Base-by-base conservation (phyloP, 2,113 vertebrate genomes). In the Sclerurus mexicanus region DNA sequence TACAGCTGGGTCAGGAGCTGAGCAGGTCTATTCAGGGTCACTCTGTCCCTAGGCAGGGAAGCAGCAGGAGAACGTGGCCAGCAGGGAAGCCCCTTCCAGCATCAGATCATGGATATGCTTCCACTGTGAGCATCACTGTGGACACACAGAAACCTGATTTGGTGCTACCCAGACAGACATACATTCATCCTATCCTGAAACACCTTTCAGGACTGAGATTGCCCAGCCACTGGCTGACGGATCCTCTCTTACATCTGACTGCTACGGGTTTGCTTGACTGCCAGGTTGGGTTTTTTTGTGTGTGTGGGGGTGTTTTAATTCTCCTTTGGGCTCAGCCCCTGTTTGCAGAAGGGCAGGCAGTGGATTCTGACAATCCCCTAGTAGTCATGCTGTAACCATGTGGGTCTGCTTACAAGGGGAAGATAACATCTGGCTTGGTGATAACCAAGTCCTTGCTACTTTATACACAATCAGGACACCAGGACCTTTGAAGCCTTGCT, bases 161-260 rank as follows among this genome's bases (percentile, higher is more conserved):
- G 49, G 49, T 50, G 49, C 49, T 50, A 50, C 14, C 24, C 0
- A 1, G 78, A 67, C 37, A 46, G 19, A 42, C 5, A 7, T 2
- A 58, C 5, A 0, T 28, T 49, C 31, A 44, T 46, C 49, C 58
- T 66, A 5, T 20, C 49, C 73, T 39, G 44, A 79, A 69, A 75
- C 14, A 71, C 15, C 19, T 59, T 40, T 40, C 37, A 31, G 33
- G 58, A 10, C 46, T 1, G 33, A 62, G 40, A n/a, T 67, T 72
- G 19, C 35, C 25, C 56, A 66, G 71, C 33, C 30, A 3, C 33
- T 16, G 20, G 42, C 37, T 27, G 33, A 67, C 56, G 53, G 84
- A 55, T 10, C 2, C 6, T 0, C 14, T 33, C 46, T n/a, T 46
- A n/a, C 0, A 0, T 0, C 0, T 64, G 39, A 64, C 31, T 53